Percentiles rank a stretch among this genome's conserved stretches.
phyloP scores from a whole-genome alignment of 1,140 invertebrate species.

The Hesperophylax magnus region DNA sequence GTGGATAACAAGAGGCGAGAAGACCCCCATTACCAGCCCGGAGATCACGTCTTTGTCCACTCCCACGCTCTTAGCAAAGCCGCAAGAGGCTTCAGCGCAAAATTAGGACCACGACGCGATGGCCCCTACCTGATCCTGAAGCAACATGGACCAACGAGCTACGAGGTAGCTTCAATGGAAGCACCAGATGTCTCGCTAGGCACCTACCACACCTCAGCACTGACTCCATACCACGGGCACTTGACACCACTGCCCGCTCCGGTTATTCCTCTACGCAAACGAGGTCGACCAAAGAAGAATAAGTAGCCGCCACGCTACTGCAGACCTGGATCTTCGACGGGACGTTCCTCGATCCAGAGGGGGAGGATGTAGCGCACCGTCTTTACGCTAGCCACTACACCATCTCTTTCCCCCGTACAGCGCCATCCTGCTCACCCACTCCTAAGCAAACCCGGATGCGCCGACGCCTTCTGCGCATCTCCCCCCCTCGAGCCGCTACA shows the following conservation, averaged over 20 bases:
- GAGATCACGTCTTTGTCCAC: background rate
- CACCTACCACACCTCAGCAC: slow-evolving; percentile 1
- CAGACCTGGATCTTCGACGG: slow-evolving; percentile 13
- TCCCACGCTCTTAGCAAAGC: background rate
- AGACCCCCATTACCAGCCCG: background rate
- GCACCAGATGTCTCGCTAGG: background rate
- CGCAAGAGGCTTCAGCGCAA: background rate
- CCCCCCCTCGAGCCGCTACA: no score
- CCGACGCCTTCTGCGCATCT: background rate
- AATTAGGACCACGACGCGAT: background rate
- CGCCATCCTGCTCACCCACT: background rate
- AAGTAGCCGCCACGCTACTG: background rate
- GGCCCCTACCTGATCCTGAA: background rate
- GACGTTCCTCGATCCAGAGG: no score
- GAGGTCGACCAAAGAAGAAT: slow-evolving; percentile 11
- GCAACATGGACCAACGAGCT: slow-evolving; percentile 1
- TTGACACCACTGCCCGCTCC: background rate
- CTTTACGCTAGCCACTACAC: background rate
- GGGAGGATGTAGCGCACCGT: slow-evolving; percentile 7
- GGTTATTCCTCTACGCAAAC: background rate
- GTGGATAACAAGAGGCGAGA: background rate
- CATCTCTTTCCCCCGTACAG: background rate
- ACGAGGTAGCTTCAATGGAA: slow-evolving; percentile 1
- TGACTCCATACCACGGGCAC: no score
- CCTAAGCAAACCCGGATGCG: background rate